A percentile compares a stretch with the other conserved stretches of the same genome.
phyloP scores from a whole-genome alignment of 1,140 invertebrate genomes.

The Carposina sasakii region DNA sequence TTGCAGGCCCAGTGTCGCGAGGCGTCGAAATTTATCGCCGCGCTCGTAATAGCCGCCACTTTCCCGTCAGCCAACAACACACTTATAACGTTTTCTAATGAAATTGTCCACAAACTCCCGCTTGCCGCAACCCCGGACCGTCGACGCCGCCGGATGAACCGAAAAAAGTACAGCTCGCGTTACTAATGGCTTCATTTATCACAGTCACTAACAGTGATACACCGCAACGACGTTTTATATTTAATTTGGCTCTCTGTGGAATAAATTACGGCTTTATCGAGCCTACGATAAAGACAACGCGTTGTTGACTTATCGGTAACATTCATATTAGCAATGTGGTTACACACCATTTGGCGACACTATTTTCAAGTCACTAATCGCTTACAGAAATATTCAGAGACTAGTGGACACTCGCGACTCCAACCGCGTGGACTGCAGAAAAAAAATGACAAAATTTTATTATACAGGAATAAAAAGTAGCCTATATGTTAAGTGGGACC shows the following conservation, averaged over 20 bases:
- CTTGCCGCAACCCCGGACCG: constrained; percentile 51
- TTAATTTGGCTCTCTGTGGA: constrained; percentile 67
- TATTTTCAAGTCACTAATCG: too few species aligned
- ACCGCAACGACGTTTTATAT: constrained; percentile 70
- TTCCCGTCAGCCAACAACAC: constrained; percentile 50
- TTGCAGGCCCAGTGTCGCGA: constrained; percentile 58
- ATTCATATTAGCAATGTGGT: constrained; percentile 49
- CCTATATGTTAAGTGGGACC: too few species aligned
- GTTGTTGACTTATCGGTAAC: constrained; percentile 57
- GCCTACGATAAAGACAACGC: constrained; percentile 52
- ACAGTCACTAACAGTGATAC: constrained; percentile 71
- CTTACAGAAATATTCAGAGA: too few species aligned
- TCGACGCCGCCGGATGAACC: constrained; percentile 62
- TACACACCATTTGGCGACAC: too few species aligned
- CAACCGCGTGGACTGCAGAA: too few species aligned
- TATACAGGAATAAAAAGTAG: too few species aligned
- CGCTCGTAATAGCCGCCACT: constrained; percentile 54
- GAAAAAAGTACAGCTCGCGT: constrained; percentile 69
- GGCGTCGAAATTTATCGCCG: constrained; percentile 64
- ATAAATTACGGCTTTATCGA: constrained; percentile 69
- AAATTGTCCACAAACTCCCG: constrained; percentile 69
- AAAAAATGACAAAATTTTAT: too few species aligned
- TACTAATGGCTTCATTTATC: constrained; percentile 72
- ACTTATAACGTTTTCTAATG: constrained; percentile 71
- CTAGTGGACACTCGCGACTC: too few species aligned